Evolutionary conservation across 1,140 invertebrate species (phyloP).

Genomic region (Drepana arcuata): DNA sequence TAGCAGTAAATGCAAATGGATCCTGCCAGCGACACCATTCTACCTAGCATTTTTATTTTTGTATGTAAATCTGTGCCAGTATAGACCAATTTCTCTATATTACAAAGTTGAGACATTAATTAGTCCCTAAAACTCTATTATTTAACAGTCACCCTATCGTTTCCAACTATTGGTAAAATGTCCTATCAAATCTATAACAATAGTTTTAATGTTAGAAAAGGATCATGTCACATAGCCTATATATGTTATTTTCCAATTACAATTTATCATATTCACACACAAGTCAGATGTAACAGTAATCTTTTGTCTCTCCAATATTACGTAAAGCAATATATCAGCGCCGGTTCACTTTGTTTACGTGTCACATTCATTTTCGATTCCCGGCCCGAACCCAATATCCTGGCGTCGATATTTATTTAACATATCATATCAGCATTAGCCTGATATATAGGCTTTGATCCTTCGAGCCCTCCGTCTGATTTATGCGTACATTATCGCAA

Average conservation of each 20-base stretch:
- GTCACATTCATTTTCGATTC: constrained; percentile 57
- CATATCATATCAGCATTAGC: constrained; percentile 66
- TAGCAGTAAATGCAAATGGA: no score
- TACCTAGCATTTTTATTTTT: no score
- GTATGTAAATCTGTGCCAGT: no score
- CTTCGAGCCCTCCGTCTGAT: constrained; percentile 39
- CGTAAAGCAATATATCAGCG: constrained; percentile 6
- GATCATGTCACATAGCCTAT: no score
- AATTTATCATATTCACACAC: not conserved
- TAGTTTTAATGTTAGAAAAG: no score
- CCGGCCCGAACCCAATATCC: constrained; percentile 51
- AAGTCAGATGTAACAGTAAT: not conserved
- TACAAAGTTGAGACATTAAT: no score
- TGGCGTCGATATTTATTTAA: constrained; percentile 63
- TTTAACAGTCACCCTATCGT: no score
- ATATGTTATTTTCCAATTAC: constrained; percentile 1
- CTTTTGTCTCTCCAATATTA: not conserved
- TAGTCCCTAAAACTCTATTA: no score
- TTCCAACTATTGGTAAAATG: no score
- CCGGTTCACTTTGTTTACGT: constrained; percentile 39
- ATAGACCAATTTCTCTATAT: no score
- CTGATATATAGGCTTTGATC: constrained; percentile 62
- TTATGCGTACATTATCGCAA: constrained; percentile 43
- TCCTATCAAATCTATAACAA: no score
- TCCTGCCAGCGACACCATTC: no score